Evolutionary conservation across 2,113 vertebrate genomes (phyloP), one percentile per base, ranked within the genome.

Genomic region (Chauna torquata): DNA sequence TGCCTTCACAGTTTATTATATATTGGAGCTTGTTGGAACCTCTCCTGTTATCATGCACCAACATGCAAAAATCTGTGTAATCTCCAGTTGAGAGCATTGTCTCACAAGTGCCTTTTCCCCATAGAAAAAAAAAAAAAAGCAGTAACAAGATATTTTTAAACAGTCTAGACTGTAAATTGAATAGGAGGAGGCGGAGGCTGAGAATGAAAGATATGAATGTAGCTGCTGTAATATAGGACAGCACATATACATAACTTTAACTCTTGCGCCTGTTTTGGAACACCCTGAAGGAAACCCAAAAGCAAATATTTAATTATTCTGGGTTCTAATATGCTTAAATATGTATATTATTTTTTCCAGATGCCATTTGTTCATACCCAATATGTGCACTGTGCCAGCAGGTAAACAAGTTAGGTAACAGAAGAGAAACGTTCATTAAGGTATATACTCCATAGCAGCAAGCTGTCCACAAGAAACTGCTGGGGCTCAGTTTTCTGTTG

Each of bases 161-260:
- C 75, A 85, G 94, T 96, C 94, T 96, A 94, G 93, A 95, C 93
- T 90, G 70, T 61, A 96, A 94, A 96, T 88, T 92, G 93, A 95
- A 95, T 88, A 66, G 93, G 84, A 95, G 82, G 87, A 92, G 94
- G 71, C 2, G 12, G 85, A 96, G 83, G 79, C 75, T 95, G 78
- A 82, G 74, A 81, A 75, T 38, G 71, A 89, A 70, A 95, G 84
- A 66, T 74, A 32, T 87, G 66, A 87, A 87, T 80, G 62, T 8
- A 91, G 64, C 77, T 94, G 20, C 79, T 96, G 91, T 78, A 59
- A 69, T 65, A 76, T 3, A 85, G 44, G 76, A 75, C 57, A 94
- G 74, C 59, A 40, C 3, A 3, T 36, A 68, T 5, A 45, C 27
- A 34, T 59, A 52, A 72, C 54, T 92, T 77, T 57, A 90, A 82